phyloP scores from a whole-genome alignment of 2,888 invertebrate genomes.

The Rambutsinella grinnellia region DNA sequence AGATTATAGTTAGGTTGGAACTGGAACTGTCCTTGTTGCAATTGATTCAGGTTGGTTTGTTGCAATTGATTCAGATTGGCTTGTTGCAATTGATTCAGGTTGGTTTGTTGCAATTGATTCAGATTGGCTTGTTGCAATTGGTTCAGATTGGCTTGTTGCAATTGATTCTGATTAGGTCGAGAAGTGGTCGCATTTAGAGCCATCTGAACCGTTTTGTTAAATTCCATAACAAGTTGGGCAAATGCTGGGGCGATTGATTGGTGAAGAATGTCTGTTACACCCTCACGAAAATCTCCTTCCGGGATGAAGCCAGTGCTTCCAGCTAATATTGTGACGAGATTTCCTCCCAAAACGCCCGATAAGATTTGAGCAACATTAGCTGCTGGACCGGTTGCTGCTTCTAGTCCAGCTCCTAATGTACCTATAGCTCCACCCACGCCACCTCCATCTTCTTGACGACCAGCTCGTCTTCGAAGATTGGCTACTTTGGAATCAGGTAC shows the following conservation, averaged over 20 bases:
- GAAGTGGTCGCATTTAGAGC: conserved; percentile 20
- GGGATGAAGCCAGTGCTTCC: conserved; percentile 21
- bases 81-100: conserved; percentile 15
- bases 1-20: conserved; percentile 22
- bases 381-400: conserved; percentile 10
- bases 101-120: conserved; percentile 4
- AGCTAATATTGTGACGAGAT: conserved; percentile 25
- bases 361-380: conserved; percentile 26
- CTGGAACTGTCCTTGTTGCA: conserved; percentile 7
- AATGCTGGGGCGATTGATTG: conserved; percentile 17
- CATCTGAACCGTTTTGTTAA: conserved; percentile 8
- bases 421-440: not conserved
- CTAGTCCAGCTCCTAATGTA: not conserved
- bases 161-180: conserved; percentile 3
- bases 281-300: conserved; percentile 23
- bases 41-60: not conserved
- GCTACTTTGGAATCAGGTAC: conserved; percentile 30
- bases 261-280: conserved; percentile 15
- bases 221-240: conserved; percentile 14
- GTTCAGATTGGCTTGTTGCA: not conserved
- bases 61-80: not conserved
- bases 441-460: conserved; percentile 28
- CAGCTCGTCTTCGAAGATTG: not conserved
- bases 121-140: not conserved
- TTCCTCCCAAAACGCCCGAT: conserved; percentile 21